Conservation (phyloP, 2,113 vertebrate species). For the Varanus salvator region DNA sequence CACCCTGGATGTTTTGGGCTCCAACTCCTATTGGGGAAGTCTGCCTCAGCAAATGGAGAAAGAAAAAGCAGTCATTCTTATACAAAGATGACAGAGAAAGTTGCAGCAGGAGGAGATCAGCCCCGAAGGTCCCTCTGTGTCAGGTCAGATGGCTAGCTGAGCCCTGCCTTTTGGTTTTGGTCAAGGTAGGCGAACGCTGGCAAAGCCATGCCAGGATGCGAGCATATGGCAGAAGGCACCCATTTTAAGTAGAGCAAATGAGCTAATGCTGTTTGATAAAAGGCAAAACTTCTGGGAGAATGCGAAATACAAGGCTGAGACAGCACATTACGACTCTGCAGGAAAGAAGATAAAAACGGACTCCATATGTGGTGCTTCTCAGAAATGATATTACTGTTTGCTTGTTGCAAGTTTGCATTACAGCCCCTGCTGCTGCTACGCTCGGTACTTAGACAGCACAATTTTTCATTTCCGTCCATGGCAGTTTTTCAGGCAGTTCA, state of each 20-base stretch:
- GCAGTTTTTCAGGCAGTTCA: slow-evolving; percentile 39
- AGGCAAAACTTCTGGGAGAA: not conserved
- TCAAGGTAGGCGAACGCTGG: slow-evolving; percentile 3
- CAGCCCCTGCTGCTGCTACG: slow-evolving; percentile 15
- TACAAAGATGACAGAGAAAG: too few relatives aligned
- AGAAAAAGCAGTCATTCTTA: not conserved
- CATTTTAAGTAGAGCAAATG: not conserved
- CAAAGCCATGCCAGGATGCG: not conserved
- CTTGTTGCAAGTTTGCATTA: slow-evolving; percentile 21
- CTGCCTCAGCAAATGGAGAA: too few relatives aligned
- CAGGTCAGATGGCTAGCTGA: not conserved
- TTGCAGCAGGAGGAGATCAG: not conserved
- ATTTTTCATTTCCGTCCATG: slow-evolving; percentile 57
- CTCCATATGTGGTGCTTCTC: not conserved
- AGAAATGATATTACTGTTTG: not conserved
- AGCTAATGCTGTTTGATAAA: slow-evolving; percentile 29
- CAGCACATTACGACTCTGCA: not conserved
- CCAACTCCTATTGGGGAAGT: too few relatives aligned
- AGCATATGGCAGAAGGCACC: slow-evolving; percentile 24
- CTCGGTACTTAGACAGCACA: slow-evolving; percentile 21
- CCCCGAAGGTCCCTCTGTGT: not conserved
- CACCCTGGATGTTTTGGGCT: too few relatives aligned
- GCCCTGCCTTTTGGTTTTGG: not conserved
- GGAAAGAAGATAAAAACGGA: not conserved
- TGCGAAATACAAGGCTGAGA: rapidly evolving